Percentiles rank a stretch among this genome's conserved stretches.
These are phyloP conservation scores for Oenanthe oenanthe DNA, from an alignment of 2,113 vertebrate genomes.

Conservation along the genomic window DNA sequence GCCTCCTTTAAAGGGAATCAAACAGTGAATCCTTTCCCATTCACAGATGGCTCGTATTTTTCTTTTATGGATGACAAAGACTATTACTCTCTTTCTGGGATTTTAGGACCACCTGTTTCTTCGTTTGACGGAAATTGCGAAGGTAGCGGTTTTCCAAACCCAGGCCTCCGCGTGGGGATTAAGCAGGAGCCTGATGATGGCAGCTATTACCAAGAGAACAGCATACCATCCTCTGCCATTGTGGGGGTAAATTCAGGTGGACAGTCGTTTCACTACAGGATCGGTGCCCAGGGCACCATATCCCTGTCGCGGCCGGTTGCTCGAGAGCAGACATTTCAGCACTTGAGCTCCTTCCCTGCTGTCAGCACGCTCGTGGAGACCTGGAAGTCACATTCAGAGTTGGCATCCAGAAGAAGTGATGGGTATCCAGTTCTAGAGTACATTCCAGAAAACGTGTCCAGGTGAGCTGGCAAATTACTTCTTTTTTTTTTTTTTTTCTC, in stretches of 20 bases:
- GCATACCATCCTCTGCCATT: slow-evolving; percentile 91
- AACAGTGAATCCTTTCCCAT: slow-evolving; percentile 88
- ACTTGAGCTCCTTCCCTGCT: slow-evolving; percentile 94
- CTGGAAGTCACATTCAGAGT: slow-evolving; percentile 93
- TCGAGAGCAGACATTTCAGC: slow-evolving; percentile 93
- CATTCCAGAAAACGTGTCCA: slow-evolving; percentile 90
- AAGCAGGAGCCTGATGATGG: slow-evolving; percentile 93
- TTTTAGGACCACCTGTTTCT: slow-evolving; percentile 94
- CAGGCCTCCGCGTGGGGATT: slow-evolving; percentile 87
- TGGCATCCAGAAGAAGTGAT: slow-evolving; percentile 88
- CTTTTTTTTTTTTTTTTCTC: too few species aligned
- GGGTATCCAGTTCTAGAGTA: slow-evolving; percentile 92
- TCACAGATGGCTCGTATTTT: slow-evolving; percentile 93
- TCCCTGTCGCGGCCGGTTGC: slow-evolving; percentile 90
- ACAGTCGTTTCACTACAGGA: slow-evolving; percentile 99
- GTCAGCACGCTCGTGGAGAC: slow-evolving; percentile 93
- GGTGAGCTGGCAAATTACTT: slow-evolving; percentile 62
- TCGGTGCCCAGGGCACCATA: slow-evolving; percentile 97
- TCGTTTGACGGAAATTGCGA: slow-evolving; percentile 91
- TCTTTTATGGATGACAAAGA: slow-evolving; percentile 98
- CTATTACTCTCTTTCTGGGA: slow-evolving; percentile 96
- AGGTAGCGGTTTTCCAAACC: slow-evolving; percentile 86
- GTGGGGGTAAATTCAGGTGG: slow-evolving; percentile 97
- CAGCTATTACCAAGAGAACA: slow-evolving; percentile 93
- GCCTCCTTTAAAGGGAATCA: slow-evolving; percentile 84